Evolutionary conservation across 2,797 vertebrate species (phyloP).

Genomic region (Ambastaia sidthimunki): DNA sequence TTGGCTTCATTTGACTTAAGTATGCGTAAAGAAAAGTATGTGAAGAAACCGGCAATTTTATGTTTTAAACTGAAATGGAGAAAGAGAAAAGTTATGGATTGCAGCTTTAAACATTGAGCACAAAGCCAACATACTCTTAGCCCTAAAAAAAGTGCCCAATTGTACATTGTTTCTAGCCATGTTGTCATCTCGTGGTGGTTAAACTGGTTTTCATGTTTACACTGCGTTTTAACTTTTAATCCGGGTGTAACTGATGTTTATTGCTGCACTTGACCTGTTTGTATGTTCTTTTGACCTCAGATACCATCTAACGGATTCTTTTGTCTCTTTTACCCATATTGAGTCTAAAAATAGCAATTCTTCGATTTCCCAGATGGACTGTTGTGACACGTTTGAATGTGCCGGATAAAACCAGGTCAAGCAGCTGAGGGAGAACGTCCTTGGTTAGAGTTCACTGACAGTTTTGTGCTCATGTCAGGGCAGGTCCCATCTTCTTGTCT

Average conservation of each 20-base stretch:
- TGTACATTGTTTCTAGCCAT: not conserved
- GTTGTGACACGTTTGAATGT: not conserved
- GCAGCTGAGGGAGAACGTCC: not conserved
- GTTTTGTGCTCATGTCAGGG: constrained; percentile 34
- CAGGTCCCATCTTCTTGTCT: constrained; percentile 33
- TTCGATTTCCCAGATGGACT: not conserved
- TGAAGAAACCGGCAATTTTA: too few relatives aligned
- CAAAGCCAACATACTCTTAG: not conserved
- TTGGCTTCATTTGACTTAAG: too few relatives aligned
- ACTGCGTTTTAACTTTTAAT: not conserved
- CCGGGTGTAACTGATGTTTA: constrained; percentile 10
- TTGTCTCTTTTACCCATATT: not conserved
- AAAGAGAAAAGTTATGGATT: too few relatives aligned
- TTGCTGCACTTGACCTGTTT: constrained; percentile 22
- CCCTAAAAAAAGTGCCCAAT: not conserved
- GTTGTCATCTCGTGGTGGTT: not conserved
- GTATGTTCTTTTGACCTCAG: constrained; percentile 16
- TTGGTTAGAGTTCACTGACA: constrained; percentile 31
- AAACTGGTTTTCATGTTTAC: constrained; percentile 43
- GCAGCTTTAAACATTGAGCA: not conserved
- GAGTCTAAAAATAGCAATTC: constrained; percentile 19
- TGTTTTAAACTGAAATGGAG: too few relatives aligned
- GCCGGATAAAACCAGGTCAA: constrained; percentile 9
- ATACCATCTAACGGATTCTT: constrained; percentile 1
- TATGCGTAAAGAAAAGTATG: too few relatives aligned